Evolutionary conservation across 2,888 invertebrate species (phyloP), one percentile per base, ranked within the genome.

Genomic region (Phortica okadai): DNA sequence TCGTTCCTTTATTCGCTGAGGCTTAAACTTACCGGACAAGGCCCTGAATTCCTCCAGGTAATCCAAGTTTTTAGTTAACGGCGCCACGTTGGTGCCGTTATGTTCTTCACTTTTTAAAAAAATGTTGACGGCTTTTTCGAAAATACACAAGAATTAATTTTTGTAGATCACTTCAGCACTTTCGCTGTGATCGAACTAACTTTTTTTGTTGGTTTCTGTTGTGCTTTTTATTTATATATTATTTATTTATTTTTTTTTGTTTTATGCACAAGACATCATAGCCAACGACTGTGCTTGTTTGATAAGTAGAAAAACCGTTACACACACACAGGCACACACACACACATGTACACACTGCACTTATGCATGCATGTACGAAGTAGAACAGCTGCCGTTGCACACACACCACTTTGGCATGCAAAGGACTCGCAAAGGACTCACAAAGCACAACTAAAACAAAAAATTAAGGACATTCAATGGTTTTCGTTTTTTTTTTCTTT

Each of bases 1-100:
- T 50, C 6, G 8, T 50, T 3, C 6, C 2, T 6, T n/a, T n/a
- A n/a, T n/a, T 11, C 6, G 1, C 50, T 50, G 8, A 5, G 6
- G 33, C 4, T 33, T 50, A 50, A 50, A 89, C 89, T 90, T 79
- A 90, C 89, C 89, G 76, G 88, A 81, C 79, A 90, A 75, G n/a
- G 88, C 83, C 76, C 87, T 85, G 75, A 90, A 90, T 82, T 90
- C 89, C 89, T 90, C 89, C n/a, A 90, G 88, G 82, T 89, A 90
- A 89, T 90, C 90, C 85, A 90, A 83, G 80, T 90, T 89, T 75
- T 89, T 90, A 70, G 89, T 88, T 83, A 90, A 86, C 83, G 89
- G 89, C 89, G 89, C 89, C 89, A 89, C 88, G 81, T 86, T 89
- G 87, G 83, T 83, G 89, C 90, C 86, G 90, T 87, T 82, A 44